Conservation (phyloP, 2,113 vertebrate genomes). For the Nothocercus julius region DNA sequence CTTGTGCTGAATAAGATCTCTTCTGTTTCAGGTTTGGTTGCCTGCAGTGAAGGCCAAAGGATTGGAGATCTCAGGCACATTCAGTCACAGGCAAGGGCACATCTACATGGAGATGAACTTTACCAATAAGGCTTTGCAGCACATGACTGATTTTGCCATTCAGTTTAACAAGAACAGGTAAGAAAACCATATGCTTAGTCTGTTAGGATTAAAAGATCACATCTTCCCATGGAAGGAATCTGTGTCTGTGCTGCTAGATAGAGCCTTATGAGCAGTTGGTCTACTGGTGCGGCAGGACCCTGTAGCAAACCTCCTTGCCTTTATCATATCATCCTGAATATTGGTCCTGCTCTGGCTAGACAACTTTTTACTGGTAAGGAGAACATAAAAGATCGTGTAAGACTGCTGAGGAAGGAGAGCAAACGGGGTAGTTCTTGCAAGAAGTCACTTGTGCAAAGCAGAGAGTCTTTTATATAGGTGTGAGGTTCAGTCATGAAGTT, state of each 20-base stretch:
- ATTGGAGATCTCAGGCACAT: constrained; percentile 94
- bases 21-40: constrained; percentile 90
- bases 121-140: constrained; percentile 97
- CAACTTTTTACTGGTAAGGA: background rate
- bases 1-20: background rate
- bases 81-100: constrained; percentile 95
- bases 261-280: background rate
- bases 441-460: background rate
- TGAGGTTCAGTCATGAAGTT: background rate
- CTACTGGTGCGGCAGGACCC: background rate
- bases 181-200: background rate
- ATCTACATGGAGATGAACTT: constrained; percentile 99
- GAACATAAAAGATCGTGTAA: background rate
- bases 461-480: background rate
- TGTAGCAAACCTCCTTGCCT: background rate
- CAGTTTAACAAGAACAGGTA: constrained; percentile 99
- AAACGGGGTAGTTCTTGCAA: background rate
- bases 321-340: background rate
- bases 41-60: constrained; percentile 98
- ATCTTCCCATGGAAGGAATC: background rate
- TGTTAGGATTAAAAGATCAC: accelerated
- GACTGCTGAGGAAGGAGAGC: background rate
- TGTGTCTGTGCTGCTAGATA: background rate
- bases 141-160: constrained; percentile 98
- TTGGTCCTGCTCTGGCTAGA: background rate